A percentile compares a stretch with the other conserved stretches of the same genome.
Conservation (phyloP, 2,888 invertebrate species). For the Carcina quercana region DNA sequence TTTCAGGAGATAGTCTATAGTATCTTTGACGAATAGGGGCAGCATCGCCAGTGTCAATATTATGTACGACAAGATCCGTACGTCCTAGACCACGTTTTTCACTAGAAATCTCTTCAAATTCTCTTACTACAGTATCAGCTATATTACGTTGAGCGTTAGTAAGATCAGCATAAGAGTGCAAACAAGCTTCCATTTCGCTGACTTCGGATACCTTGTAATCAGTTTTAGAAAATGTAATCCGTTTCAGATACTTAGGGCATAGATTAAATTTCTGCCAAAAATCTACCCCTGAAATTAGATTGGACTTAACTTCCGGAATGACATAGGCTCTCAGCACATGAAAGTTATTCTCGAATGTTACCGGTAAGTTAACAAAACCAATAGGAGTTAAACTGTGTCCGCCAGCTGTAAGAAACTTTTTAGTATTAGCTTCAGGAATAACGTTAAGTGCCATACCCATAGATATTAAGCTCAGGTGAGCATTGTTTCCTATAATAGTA, state of each 20-base stretch:
- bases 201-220: not conserved
- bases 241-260: conserved; percentile 4
- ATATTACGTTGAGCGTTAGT: conserved; percentile 2
- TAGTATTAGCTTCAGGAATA: not conserved
- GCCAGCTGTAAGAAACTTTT: conserved; percentile 6
- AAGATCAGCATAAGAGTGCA: conserved; percentile 6
- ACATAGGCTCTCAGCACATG: conserved; percentile 8
- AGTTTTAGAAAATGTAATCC: not conserved
- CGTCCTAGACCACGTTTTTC: conserved; percentile 16
- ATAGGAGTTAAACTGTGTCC: conserved; percentile 7
- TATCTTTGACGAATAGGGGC: conserved; percentile 18
- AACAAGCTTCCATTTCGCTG: not conserved
- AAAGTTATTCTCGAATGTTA: conserved; percentile 7
- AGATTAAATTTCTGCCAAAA: conserved; percentile 15
- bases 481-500: conserved; percentile 16
- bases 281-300: conserved; percentile 16
- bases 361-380: conserved; percentile 8
- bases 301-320: conserved; percentile 9
- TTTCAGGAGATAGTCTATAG: conserved; percentile 21
- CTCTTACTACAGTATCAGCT: conserved; percentile 7
- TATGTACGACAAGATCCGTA: conserved; percentile 15
- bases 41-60: conserved; percentile 19
- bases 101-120: conserved; percentile 17
- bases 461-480: conserved; percentile 5
- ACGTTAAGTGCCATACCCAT: not conserved